These are phyloP conservation scores for Manis javanica DNA, from an alignment of 2,797 vertebrate species.

Conservation along the genomic window DNA sequence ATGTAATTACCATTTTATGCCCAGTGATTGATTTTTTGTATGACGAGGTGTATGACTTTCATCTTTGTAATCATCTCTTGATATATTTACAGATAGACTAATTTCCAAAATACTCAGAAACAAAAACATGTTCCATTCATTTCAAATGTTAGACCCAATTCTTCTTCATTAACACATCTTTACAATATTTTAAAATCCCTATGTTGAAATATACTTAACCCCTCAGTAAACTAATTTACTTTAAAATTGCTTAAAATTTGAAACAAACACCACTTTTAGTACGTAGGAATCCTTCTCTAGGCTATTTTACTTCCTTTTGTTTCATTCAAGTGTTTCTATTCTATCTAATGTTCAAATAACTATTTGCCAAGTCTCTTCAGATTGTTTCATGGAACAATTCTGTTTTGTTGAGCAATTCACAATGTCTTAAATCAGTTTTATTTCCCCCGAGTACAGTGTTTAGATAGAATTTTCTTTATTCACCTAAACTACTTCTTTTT, in stretches of 20 bases:
- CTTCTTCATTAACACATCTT: constrained; percentile 33
- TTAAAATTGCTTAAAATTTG: constrained; percentile 64
- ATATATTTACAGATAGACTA: not conserved
- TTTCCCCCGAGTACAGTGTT: constrained; percentile 46
- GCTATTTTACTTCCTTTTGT: constrained; percentile 60
- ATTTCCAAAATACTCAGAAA: not conserved
- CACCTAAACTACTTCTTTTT: constrained; percentile 46
- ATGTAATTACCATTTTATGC: constrained; percentile 8
- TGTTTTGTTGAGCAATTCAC: constrained; percentile 13
- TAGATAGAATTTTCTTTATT: constrained; percentile 62
- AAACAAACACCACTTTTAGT: constrained; percentile 61
- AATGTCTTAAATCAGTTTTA: constrained; percentile 56
- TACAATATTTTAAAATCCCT: constrained; percentile 64
- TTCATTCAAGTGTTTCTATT: not conserved
- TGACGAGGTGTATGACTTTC: constrained; percentile 48
- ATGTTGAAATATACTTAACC: constrained; percentile 63
- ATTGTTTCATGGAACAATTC: constrained; percentile 37
- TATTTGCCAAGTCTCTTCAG: constrained; percentile 30
- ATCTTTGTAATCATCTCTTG: constrained; percentile 34
- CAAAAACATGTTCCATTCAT: not conserved
- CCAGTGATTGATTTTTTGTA: constrained; percentile 11
- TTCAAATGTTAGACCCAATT: constrained; percentile 11
- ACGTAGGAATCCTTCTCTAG: constrained; percentile 58
- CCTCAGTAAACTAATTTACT: constrained; percentile 66
- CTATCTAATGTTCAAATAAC: not conserved